Base-by-base conservation (phyloP, 2,888 invertebrate genomes). In the Orchestes rusci region DNA sequence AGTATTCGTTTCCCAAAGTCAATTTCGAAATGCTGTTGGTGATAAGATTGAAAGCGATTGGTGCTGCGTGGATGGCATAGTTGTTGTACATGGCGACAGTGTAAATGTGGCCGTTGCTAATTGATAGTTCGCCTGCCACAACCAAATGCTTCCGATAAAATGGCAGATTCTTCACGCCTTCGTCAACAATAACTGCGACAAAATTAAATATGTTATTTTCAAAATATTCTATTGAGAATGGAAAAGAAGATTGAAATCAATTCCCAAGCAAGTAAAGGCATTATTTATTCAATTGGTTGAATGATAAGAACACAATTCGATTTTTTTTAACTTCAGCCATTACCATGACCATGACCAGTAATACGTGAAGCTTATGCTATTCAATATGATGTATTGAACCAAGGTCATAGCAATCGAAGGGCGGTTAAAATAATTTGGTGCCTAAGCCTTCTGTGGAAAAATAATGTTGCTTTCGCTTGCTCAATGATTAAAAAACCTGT, bases 1-100 rank as follows among this genome's bases (percentile, higher is more conserved):
- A 60, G 52, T 63, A 61, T 13, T 62, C 58, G 2, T 53, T 47
- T 5, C 61, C 63, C 27, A 62, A 50, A 4, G 59, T 39, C 18
- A 56, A 50, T 57, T 71, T 70, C 4, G 72, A 58, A 33, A 75
- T 54, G 2, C 69, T 59, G 50, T 73, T 73, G 50, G 70, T 70
- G 2, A 74, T 51, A 23, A 75, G 52, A 59, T 76, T 76, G 3
- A 74, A 48, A 1, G 75, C 65, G 40, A 73, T 71, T 1, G 74
- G 73, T 1, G 72, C 68, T 35, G 73, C 72, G 50, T 77, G 77
- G 8, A 69, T 53, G 2, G 74, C 70, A 47, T 68, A 67, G 37
- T 63, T 62, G 0, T 74, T 73, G 56, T 70, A 75, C 50, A 70
- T 59, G 2, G 71, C 56, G 46, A 65, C 56, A 23, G 63, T 41